Conservation (phyloP, 2,888 invertebrate species). For the Dolichomitus sp. region DNA sequence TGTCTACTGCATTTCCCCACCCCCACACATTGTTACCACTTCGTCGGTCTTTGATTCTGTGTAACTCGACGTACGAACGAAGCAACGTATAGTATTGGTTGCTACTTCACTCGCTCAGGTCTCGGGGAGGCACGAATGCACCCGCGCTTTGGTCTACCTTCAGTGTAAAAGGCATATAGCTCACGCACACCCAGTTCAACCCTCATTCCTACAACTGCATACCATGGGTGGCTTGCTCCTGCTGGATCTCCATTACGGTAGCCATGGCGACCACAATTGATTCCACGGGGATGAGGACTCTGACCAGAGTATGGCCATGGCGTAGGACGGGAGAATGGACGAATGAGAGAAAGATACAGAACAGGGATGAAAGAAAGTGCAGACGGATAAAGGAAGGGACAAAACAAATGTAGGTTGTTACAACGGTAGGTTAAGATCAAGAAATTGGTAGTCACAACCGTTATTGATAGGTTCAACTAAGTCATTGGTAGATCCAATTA, state of each 20-base stretch:
- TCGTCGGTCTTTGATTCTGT: slow-evolving; percentile 80
- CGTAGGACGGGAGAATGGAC: slow-evolving; percentile 63
- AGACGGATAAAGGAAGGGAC: slow-evolving; percentile 53
- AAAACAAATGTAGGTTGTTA: too few relatives aligned
- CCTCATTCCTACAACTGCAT: slow-evolving; percentile 27
- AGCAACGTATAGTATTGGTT: slow-evolving; percentile 47
- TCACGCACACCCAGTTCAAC: slow-evolving; percentile 14
- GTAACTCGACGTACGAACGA: slow-evolving; percentile 74
- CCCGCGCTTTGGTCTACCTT: slow-evolving; percentile 79
- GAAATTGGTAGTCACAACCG: too few relatives aligned
- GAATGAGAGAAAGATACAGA: slow-evolving; percentile 50
- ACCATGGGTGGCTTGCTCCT: slow-evolving; percentile 70
- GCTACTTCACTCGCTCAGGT: slow-evolving; percentile 50
- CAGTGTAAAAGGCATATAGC: slow-evolving; percentile 80
- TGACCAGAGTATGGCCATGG: slow-evolving; percentile 67
- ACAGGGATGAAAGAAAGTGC: slow-evolving; percentile 38
- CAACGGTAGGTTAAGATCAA: too few relatives aligned
- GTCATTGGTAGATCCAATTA: too few relatives aligned
- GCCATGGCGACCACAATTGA: slow-evolving; percentile 85
- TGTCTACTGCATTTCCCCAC: slow-evolving; percentile 11
- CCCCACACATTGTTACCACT: slow-evolving; percentile 64
- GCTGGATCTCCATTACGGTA: slow-evolving; percentile 85
- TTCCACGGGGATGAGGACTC: slow-evolving; percentile 80
- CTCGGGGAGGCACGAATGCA: slow-evolving; percentile 27
- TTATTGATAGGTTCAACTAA: too few relatives aligned